Evolutionary conservation across 64 coral and sea anemone species (phyloP).

Genomic region (Pocillopora damicornis): DNA sequence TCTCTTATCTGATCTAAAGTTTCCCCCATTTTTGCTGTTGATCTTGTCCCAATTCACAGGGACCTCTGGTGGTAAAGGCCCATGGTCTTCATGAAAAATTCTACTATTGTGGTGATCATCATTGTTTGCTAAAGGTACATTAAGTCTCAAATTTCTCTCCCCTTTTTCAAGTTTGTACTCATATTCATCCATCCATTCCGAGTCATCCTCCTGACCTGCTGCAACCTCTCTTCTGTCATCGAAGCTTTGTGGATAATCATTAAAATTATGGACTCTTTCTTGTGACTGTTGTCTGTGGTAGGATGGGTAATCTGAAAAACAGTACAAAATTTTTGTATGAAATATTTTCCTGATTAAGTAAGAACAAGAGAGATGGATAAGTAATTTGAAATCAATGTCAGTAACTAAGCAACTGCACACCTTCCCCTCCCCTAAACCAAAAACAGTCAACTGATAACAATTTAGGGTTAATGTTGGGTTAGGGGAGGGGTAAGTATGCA

Average conservation of each 20-base stretch:
- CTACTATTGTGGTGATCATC: background rate
- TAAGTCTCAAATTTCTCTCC: background rate
- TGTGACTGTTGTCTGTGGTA: background rate
- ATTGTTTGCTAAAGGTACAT: background rate
- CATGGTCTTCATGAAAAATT: background rate
- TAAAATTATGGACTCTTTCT: background rate
- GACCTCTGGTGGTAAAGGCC: slow-evolving; percentile 20
- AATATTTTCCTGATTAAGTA: background rate
- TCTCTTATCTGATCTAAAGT: background rate
- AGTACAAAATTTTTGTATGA: background rate
- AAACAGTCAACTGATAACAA: too few species aligned
- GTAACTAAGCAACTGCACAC: too few species aligned
- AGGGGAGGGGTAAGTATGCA: too few species aligned
- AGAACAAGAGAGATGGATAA: too few species aligned
- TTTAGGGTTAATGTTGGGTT: too few species aligned
- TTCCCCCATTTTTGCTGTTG: slow-evolving; percentile 25
- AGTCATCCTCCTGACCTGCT: background rate
- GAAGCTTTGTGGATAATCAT: slow-evolving; percentile 1
- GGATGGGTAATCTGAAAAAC: slow-evolving; percentile 9
- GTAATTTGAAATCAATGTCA: too few species aligned
- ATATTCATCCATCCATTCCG: slow-evolving; percentile 10
- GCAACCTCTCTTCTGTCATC: background rate
- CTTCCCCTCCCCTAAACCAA: too few species aligned
- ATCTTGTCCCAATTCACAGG: slow-evolving; percentile 39
- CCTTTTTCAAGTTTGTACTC: background rate